Percentiles rank a stretch among this genome's conserved stretches.
phyloP scores from a whole-genome alignment of 2,113 vertebrate species.

The Cottus gobio region DNA sequence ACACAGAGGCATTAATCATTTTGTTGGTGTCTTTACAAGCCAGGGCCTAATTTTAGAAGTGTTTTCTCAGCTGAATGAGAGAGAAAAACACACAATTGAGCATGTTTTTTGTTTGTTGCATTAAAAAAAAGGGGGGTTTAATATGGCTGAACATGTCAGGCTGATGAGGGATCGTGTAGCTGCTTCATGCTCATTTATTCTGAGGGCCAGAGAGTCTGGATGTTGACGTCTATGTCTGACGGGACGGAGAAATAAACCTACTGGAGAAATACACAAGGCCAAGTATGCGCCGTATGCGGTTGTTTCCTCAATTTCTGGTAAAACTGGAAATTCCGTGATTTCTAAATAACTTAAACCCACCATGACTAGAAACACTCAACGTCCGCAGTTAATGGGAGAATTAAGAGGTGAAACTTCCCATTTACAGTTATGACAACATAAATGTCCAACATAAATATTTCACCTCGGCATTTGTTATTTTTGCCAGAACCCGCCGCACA shows the following conservation, averaged over 20 bases:
- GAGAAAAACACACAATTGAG: constrained; percentile 11
- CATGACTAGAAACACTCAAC: not conserved
- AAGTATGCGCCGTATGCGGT: not conserved
- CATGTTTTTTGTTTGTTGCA: not conserved
- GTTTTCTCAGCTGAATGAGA: constrained; percentile 40
- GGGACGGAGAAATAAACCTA: not conserved
- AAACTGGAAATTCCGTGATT: not conserved
- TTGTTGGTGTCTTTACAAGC: constrained; percentile 56
- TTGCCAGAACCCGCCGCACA: not conserved
- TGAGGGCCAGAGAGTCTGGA: constrained; percentile 10
- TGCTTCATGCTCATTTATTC: constrained; percentile 9
- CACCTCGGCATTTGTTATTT: not conserved
- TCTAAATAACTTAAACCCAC: not conserved
- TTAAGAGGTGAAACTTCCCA: too few species aligned
- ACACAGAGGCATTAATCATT: constrained; percentile 53
- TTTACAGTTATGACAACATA: not conserved
- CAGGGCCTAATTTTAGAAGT: constrained; percentile 48
- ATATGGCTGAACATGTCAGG: constrained; percentile 17
- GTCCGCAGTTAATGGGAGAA: too few species aligned
- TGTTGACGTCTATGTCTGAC: constrained; percentile 12
- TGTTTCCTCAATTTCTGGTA: too few species aligned
- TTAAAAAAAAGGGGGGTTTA: constrained; percentile 11
- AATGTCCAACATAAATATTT: not conserved
- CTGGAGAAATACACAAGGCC: not conserved
- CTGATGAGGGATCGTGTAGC: not conserved